phyloP scores from a whole-genome alignment of 2,113 vertebrate genomes.

The Leptobrachium ailaonicum region DNA sequence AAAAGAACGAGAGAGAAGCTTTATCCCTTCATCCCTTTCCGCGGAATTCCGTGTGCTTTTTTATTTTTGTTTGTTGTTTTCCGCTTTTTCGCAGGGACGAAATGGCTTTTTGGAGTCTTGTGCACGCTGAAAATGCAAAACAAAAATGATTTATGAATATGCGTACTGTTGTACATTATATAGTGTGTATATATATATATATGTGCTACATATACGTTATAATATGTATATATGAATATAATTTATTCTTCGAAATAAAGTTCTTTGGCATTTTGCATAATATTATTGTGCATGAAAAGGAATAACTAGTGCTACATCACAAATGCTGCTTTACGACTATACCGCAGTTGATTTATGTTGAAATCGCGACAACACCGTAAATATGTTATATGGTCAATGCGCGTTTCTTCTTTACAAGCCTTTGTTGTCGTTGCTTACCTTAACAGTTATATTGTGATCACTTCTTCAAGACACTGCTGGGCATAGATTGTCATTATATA shows the following conservation, averaged over 20 bases:
- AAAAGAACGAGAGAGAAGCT: constrained; percentile 35
- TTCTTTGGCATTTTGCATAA: no score
- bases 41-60: constrained; percentile 63
- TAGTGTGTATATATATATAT: no score
- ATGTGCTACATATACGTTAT: not conserved
- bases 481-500: no score
- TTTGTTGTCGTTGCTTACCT: not conserved
- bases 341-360: no score
- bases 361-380: not conserved
- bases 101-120: constrained; percentile 61
- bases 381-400: not conserved
- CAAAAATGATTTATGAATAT: constrained; percentile 50
- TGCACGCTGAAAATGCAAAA: constrained; percentile 61
- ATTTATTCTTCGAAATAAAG: no score
- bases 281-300: no score
- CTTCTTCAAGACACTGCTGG: no score
- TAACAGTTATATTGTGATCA: not conserved
- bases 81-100: constrained; percentile 54
- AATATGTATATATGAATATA: not conserved
- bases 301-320: no score
- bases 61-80: constrained; percentile 55
- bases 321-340: no score
- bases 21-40: constrained; percentile 60
- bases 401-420: not conserved
- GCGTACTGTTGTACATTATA: no score